Percentiles rank a stretch among this genome's conserved stretches.
phyloP scores from a whole-genome alignment of 2,797 vertebrate species.

The Nannoperca australis region DNA sequence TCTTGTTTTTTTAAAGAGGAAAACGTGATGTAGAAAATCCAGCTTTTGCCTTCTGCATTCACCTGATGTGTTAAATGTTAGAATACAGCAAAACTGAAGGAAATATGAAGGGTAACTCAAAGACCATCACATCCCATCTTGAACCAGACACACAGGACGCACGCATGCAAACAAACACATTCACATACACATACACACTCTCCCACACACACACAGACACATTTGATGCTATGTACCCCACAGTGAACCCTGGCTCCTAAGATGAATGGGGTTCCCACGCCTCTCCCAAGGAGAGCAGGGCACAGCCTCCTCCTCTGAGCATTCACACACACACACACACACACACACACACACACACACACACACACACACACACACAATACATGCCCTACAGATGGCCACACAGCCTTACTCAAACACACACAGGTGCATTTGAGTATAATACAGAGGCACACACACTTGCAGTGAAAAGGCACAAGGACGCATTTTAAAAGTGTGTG shows the following conservation, averaged over 20 bases:
- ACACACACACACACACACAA: constrained; percentile 52
- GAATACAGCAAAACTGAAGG: constrained; percentile 14
- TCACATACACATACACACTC: constrained; percentile 43
- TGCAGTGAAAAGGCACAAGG: constrained; percentile 27
- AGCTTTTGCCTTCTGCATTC: neutral
- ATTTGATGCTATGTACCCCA: constrained; percentile 84
- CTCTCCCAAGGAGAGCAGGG: constrained; percentile 83
- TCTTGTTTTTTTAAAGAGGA: neutral
- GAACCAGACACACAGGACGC: constrained; percentile 18
- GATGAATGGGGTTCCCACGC: constrained; percentile 88
- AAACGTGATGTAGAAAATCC: neutral
- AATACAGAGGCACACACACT: constrained; percentile 44
- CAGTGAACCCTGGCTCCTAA: constrained; percentile 81
- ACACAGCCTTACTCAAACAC: constrained; percentile 58
- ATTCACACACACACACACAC: constrained; percentile 53
- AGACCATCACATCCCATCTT: constrained; percentile 36
- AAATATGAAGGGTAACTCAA: constrained; percentile 19
- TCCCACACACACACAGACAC: constrained; percentile 75
- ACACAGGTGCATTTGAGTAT: constrained; percentile 68
- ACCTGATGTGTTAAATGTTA: neutral
- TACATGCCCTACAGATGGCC: constrained; percentile 66
- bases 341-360: constrained; percentile 52
- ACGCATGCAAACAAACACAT: constrained; percentile 36
- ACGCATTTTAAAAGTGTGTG: constrained; percentile 26
- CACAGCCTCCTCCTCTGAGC: constrained; percentile 80